These are phyloP conservation scores for Holotrichia oblita DNA, from an alignment of 1,140 invertebrate genomes.

Conservation along the genomic window DNA sequence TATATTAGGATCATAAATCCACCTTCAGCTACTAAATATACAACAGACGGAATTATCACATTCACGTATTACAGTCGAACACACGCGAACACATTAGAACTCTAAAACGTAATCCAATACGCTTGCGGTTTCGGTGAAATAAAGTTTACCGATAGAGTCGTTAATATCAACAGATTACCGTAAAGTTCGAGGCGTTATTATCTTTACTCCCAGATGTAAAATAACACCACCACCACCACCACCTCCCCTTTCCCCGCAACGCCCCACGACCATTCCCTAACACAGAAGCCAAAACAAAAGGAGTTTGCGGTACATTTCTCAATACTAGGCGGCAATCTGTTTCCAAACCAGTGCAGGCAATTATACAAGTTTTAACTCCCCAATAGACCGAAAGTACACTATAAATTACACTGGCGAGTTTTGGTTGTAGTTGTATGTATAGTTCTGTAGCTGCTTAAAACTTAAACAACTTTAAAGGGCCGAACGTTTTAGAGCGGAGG, in stretches of 20 bases:
- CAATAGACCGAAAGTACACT: constrained; percentile 49
- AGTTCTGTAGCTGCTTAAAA: no score
- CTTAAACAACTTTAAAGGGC: no score
- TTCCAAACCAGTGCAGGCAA: constrained; percentile 57
- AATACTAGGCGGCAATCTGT: constrained; percentile 58
- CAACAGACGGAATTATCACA: no score
- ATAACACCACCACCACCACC: constrained; percentile 43
- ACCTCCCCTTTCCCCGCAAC: background rate
- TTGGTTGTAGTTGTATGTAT: no score
- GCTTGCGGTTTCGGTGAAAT: background rate
- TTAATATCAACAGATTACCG: constrained; percentile 34
- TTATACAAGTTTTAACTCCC: constrained; percentile 56
- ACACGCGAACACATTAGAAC: no score
- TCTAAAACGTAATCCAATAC: constrained; percentile 29
- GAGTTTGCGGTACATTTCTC: constrained; percentile 51
- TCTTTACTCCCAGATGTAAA: constrained; percentile 51
- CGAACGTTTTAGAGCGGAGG: no score
- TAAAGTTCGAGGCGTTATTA: constrained; percentile 49
- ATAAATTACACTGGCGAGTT: no score
- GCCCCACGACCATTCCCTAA: background rate
- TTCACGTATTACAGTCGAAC: no score
- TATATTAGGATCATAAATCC: no score
- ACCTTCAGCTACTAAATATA: no score
- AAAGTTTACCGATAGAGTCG: constrained; percentile 28
- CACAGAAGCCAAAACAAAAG: constrained; percentile 52